phyloP scores from a whole-genome alignment of 2,113 vertebrate species.

The Pedetes capensis region DNA sequence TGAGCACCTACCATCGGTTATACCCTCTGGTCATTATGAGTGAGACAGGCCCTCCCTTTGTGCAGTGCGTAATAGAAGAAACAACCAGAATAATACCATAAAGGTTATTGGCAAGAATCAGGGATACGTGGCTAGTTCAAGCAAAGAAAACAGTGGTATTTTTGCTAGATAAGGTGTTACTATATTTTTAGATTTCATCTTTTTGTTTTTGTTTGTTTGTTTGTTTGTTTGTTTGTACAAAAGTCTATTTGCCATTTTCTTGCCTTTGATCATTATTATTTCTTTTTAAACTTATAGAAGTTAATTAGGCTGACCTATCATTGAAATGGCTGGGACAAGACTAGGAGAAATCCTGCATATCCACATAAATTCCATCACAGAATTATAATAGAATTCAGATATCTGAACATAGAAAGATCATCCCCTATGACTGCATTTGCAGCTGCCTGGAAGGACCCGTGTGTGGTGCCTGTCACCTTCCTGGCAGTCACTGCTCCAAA shows the following conservation, averaged over 20 bases:
- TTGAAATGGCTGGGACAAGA: not conserved
- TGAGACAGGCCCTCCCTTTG: not conserved
- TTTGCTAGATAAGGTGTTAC: not conserved
- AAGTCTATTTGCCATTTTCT: not conserved
- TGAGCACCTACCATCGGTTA: not conserved
- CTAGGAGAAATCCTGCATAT: not conserved
- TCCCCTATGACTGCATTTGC: not conserved
- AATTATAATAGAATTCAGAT: not conserved
- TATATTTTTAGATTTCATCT: not conserved
- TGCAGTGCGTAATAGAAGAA: not conserved
- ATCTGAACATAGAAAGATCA: not conserved
- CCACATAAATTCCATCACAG: not conserved
- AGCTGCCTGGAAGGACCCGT: not conserved
- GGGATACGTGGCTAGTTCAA: not conserved
- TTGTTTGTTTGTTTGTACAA: no score
- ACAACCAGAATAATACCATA: rapidly evolving
- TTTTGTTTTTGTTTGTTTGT: no score
- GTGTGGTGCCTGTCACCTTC: not conserved
- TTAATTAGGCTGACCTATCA: not conserved
- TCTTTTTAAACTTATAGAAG: not conserved
- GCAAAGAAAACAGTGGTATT: not conserved
- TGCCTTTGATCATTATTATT: not conserved
- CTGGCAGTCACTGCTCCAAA: not conserved
- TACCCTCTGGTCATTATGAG: not conserved
- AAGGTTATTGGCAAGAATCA: not conserved